phyloP scores from a whole-genome alignment of 2,113 vertebrate species.

The Oreocharis arfaki region DNA sequence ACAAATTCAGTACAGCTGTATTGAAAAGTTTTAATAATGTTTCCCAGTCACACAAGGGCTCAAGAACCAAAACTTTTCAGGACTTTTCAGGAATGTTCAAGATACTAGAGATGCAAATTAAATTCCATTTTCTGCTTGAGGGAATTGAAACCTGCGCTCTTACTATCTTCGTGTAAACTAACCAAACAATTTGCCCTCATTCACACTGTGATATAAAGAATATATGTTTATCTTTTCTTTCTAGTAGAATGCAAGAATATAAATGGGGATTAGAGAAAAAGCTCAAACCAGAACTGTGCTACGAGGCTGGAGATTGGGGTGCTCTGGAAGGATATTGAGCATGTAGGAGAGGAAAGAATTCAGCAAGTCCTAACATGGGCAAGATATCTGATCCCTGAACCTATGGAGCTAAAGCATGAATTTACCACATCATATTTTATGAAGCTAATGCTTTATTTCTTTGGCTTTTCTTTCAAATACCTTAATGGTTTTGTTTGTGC shows the following conservation, averaged over 20 bases:
- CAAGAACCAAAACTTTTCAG: not conserved
- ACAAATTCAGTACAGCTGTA: not conserved
- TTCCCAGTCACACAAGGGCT: not conserved
- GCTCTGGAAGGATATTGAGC: not conserved
- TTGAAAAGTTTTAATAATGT: not conserved
- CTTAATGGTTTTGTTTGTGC: slow-evolving; percentile 12
- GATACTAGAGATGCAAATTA: not conserved
- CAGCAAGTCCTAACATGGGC: not conserved
- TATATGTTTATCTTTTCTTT: not conserved
- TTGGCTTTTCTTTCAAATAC: slow-evolving; percentile 36
- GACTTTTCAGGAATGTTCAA: not conserved
- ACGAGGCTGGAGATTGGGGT: not conserved
- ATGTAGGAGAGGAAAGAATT: not conserved
- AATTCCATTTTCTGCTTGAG: not conserved
- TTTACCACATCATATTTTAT: not conserved
- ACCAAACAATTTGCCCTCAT: not conserved
- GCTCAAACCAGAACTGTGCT: not conserved
- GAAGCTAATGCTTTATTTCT: not conserved
- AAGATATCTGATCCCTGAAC: not conserved
- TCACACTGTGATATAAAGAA: not conserved
- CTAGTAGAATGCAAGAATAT: not conserved
- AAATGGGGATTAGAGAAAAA: not conserved
- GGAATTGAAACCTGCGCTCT: not conserved
- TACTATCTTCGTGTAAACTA: not conserved
- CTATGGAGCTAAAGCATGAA: not conserved